Evolutionary conservation across 2,797 vertebrate species (phyloP), one percentile per base, ranked within the genome.

Genomic region (Cygnus olor): DNA sequence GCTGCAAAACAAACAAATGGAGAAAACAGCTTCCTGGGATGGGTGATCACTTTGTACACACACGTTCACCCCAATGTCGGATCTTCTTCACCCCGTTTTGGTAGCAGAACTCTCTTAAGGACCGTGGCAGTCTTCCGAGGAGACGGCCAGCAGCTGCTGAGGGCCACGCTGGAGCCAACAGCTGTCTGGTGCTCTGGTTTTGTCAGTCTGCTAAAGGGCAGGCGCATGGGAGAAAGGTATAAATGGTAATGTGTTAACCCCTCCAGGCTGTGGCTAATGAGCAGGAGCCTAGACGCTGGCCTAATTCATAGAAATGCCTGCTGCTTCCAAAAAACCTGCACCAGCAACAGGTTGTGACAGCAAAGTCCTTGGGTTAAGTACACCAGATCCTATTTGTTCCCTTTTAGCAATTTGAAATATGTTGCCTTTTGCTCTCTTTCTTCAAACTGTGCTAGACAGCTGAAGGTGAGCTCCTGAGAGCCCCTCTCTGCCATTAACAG

Each of bases 141-240:
- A 60, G 72, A 72, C 7, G 44, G 51, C 65, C 69, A 70, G 79
- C 53, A 90, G 82, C 78, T 85, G 73, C 81, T 80, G 74, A 64
- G 71, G 72, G 82, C 73, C 70, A 47, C 69, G 42, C 25, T 68
- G 93, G 54, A 84, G 66, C 66, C 73, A 90, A 83, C 69, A 66
- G 78, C 54, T 64, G 47, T 13, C 49, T 25, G 49, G 13, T 49
- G 49, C 49, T 49, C 47, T 73, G 65, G 25, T 87, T 87, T 74
- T 65, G 74, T 87, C 69, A 34, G 53, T 51, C 90, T 94, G 83
- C 78, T 71, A 58, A 91, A 91, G 57, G 68, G 45, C 53, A 94
- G 80, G 78, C 93, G 45, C 80, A 85, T 90, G 65, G 61, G 53
- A 74, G 57, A 71, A 85, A 87, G 40, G 36, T 70, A 45, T 64